These are phyloP conservation scores for Lathronympha strigana DNA, from an alignment of 2,888 invertebrate species.

Conservation along the genomic window DNA sequence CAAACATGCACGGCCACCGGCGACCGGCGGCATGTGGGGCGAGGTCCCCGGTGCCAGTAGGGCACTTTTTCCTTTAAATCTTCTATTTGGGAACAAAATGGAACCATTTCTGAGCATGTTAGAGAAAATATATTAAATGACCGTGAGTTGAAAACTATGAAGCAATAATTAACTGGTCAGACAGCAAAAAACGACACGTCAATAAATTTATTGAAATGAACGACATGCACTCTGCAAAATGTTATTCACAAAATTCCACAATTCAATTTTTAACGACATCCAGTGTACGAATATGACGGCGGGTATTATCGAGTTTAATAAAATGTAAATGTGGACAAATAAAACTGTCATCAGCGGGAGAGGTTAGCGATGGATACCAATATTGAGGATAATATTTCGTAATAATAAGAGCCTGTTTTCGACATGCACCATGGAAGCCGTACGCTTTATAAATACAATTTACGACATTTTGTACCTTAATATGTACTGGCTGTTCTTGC, in stretches of 20 bases:
- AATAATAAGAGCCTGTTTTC: too few relatives aligned
- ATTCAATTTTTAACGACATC: slow-evolving; percentile 28
- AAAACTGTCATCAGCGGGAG: slow-evolving; percentile 18
- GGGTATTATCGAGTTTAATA: slow-evolving; percentile 34
- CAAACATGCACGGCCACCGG: too few relatives aligned
- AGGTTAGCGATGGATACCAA: neutral
- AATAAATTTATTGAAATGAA: slow-evolving; percentile 15
- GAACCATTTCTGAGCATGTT: too few relatives aligned
- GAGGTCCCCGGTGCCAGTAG: too few relatives aligned
- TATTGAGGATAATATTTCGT: neutral
- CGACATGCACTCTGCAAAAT: slow-evolving; percentile 16
- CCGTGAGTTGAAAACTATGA: neutral
- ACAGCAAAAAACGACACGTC: neutral
- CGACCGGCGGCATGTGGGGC: too few relatives aligned
- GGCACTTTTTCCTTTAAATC: too few relatives aligned
- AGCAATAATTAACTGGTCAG: neutral
- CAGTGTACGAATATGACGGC: slow-evolving; percentile 22
- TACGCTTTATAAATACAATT: too few relatives aligned
- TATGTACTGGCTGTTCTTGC: too few relatives aligned
- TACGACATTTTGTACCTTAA: too few relatives aligned
- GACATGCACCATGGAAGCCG: too few relatives aligned
- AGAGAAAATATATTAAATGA: too few relatives aligned
- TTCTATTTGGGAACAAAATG: too few relatives aligned
- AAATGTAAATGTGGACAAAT: slow-evolving; percentile 35
- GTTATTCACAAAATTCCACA: slow-evolving; percentile 16